These are phyloP conservation scores for Sisor rabdophorus DNA, from an alignment of 2,113 vertebrate genomes.

Conservation along the genomic window DNA sequence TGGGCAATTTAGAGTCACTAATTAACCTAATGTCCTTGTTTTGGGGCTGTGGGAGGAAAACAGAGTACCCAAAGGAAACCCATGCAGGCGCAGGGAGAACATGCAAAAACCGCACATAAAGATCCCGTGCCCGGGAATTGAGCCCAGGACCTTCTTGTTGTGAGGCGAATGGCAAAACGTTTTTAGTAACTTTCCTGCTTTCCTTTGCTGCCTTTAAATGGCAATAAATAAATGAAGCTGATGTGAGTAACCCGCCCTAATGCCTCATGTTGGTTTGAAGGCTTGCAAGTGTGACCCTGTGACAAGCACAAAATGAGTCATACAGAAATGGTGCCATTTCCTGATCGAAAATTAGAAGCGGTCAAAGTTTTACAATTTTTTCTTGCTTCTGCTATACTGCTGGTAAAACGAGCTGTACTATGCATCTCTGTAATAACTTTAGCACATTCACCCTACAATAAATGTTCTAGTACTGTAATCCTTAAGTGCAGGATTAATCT, in stretches of 20 bases:
- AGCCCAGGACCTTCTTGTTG: no score
- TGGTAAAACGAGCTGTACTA: not conserved
- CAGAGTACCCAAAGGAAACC: no score
- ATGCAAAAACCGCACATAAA: no score
- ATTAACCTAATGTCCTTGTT: no score
- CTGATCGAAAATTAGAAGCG: not conserved
- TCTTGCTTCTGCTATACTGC: not conserved
- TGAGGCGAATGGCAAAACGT: no score
- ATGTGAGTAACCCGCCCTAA: not conserved
- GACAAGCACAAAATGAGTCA: conserved; percentile 1
- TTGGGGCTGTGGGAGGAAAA: no score
- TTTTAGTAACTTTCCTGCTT: no score
- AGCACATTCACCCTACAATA: not conserved
- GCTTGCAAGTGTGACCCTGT: not conserved
- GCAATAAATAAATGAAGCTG: conserved; percentile 12
- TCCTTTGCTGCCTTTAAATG: conserved; percentile 24
- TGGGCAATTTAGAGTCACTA: no score
- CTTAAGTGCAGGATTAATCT: not conserved
- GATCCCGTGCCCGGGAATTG: no score
- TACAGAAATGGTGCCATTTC: not conserved
- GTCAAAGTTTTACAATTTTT: not conserved
- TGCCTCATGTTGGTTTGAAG: not conserved
- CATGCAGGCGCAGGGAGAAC: no score
- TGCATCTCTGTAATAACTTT: not conserved
- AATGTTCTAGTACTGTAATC: not conserved